phyloP scores from a whole-genome alignment of 2,113 vertebrate genomes.

The Paralichthys olivaceus region DNA sequence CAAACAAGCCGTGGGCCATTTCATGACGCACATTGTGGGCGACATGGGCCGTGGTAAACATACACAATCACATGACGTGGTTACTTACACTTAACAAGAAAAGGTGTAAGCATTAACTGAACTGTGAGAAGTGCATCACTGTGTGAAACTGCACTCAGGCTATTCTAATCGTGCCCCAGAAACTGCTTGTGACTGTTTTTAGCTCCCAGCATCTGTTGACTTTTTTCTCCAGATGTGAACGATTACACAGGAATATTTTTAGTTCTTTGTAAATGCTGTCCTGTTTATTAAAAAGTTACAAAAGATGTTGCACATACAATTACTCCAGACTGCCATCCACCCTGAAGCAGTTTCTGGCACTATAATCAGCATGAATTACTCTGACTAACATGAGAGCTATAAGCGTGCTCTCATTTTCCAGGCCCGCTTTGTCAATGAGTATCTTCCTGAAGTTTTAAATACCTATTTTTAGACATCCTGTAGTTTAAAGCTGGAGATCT shows the following conservation, averaged over 20 bases:
- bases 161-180: conserved; percentile 64
- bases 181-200: conserved; percentile 55
- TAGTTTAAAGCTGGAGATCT: conserved; percentile 22
- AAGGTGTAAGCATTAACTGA: conserved; percentile 32
- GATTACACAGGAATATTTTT: conserved; percentile 38
- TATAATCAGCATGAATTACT: conserved; percentile 31
- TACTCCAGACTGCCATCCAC: conserved; percentile 5
- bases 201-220: conserved; percentile 45
- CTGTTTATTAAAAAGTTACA: conserved; percentile 45
- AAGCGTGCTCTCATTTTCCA: conserved; percentile 11
- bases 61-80: conserved; percentile 13
- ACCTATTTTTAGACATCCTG: conserved; percentile 25
- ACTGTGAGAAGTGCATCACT: conserved; percentile 42
- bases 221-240: conserved; percentile 32
- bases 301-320: conserved; percentile 18
- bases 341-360: conserved; percentile 27
- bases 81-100: conserved; percentile 38
- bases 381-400: not conserved
- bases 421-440: conserved; percentile 38
- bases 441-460: conserved; percentile 15
- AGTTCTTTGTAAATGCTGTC: conserved; percentile 39
- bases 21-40: conserved; percentile 51
- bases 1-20: conserved; percentile 52
- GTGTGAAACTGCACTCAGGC: conserved; percentile 40
- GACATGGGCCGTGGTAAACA: conserved; percentile 7